phyloP scores from a whole-genome alignment of 2,888 invertebrate species.

The Parnassius orleans region DNA sequence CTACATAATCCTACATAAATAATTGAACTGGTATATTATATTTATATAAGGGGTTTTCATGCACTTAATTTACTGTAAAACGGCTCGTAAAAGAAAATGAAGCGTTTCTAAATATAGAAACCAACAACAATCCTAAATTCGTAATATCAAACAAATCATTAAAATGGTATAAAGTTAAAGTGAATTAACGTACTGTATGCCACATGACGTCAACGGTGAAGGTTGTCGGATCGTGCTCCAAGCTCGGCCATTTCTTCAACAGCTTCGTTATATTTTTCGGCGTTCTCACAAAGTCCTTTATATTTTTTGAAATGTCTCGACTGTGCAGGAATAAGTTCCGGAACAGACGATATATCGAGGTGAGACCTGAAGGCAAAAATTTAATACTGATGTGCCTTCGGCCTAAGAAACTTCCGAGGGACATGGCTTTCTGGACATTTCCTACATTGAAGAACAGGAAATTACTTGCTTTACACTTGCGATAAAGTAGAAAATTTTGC shows the following conservation, averaged over 20 bases:
- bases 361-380: neutral
- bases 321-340: conserved; percentile 48
- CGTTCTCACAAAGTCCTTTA: conserved; percentile 43
- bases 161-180: neutral
- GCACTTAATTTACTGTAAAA: no score
- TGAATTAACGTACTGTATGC: conserved; percentile 77
- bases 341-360: conserved; percentile 40
- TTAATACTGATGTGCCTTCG: neutral
- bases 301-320: conserved; percentile 46
- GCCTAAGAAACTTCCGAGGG: no score
- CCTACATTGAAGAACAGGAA: no score
- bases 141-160: neutral
- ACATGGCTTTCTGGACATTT: no score
- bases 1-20: no score
- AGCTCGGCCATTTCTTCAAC: conserved; percentile 70
- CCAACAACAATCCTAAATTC: no score
- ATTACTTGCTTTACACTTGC: no score
- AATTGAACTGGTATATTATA: no score
- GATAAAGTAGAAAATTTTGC: no score
- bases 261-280: conserved; percentile 43
- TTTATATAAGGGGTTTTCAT: no score
- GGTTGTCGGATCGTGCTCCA: conserved; percentile 84
- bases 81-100: no score
- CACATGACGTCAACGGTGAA: conserved; percentile 85
- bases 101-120: no score